Evolutionary conservation across 2,113 vertebrate genomes (phyloP).

Genomic region (Chiloscyllium plagiosum): DNA sequence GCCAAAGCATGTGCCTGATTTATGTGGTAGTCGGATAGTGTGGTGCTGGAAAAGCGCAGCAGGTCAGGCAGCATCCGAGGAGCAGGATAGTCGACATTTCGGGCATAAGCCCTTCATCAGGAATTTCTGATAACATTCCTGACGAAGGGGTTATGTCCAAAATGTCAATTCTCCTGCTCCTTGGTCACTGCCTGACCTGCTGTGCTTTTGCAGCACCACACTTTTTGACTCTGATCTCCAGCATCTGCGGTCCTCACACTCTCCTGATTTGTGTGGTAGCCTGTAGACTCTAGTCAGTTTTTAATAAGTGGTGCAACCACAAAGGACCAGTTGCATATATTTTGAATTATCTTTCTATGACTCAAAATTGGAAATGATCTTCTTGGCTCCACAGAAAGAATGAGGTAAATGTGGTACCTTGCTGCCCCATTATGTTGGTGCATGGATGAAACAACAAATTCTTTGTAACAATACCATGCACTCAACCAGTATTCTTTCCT

Average conservation of each 20-base stretch:
- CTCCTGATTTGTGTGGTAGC: background rate
- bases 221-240: too few relatives aligned
- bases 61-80: too few relatives aligned
- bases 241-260: too few relatives aligned
- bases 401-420: background rate
- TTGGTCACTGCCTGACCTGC: too few relatives aligned
- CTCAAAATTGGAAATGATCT: background rate
- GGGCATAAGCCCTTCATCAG: too few relatives aligned
- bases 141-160: too few relatives aligned
- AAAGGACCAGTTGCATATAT: background rate
- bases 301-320: background rate
- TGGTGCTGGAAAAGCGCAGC: too few relatives aligned
- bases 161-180: too few relatives aligned
- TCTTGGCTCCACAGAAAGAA: background rate
- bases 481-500: background rate
- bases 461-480: background rate
- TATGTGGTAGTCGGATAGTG: background rate
- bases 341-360: background rate
- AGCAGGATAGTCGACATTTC: too few relatives aligned
- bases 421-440: background rate
- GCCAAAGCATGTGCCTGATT: background rate
- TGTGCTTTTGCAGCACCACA: too few relatives aligned
- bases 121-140: too few relatives aligned
- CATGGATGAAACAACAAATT: background rate
- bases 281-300: background rate